These are phyloP conservation scores for Hirtodrosophila confusa DNA, from an alignment of 2,888 invertebrate genomes.

Conservation along the genomic window DNA sequence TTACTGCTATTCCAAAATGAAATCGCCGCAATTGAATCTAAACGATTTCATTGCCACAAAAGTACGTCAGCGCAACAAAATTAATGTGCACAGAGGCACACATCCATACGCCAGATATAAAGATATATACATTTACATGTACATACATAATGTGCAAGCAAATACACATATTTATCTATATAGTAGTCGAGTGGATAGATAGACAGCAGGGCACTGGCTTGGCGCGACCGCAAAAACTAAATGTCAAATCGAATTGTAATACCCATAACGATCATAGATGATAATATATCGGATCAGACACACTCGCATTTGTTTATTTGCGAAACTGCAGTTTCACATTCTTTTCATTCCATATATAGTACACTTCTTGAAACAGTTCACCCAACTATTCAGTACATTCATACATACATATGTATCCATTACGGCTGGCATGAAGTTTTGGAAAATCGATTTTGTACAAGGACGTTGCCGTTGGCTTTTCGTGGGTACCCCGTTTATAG, in stretches of 20 bases:
- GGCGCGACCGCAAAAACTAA: constrained; percentile 15
- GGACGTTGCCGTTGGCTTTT: constrained; percentile 73
- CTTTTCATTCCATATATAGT: neutral
- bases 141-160: constrained; percentile 9
- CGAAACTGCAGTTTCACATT: constrained; percentile 11
- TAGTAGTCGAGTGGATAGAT: constrained; percentile 9
- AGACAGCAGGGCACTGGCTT: constrained; percentile 4
- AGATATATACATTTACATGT: constrained; percentile 4
- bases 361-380: constrained; percentile 24
- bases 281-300: constrained; percentile 4
- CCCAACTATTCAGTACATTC: constrained; percentile 34
- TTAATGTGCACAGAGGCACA: constrained; percentile 36
- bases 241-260: constrained; percentile 56
- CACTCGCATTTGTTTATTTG: constrained; percentile 18
- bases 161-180: constrained; percentile 11
- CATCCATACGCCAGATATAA: constrained; percentile 22
- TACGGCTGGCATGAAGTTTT: constrained; percentile 75
- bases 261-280: constrained; percentile 10
- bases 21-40: constrained; percentile 76
- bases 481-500: constrained; percentile 29
- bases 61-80: constrained; percentile 60
- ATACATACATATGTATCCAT: constrained; percentile 48
- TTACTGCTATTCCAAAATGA: constrained; percentile 75
- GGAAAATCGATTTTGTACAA: constrained; percentile 83
- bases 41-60: constrained; percentile 77